Conservation (phyloP, 2,113 vertebrate species). For the Polypterus bichir region DNA sequence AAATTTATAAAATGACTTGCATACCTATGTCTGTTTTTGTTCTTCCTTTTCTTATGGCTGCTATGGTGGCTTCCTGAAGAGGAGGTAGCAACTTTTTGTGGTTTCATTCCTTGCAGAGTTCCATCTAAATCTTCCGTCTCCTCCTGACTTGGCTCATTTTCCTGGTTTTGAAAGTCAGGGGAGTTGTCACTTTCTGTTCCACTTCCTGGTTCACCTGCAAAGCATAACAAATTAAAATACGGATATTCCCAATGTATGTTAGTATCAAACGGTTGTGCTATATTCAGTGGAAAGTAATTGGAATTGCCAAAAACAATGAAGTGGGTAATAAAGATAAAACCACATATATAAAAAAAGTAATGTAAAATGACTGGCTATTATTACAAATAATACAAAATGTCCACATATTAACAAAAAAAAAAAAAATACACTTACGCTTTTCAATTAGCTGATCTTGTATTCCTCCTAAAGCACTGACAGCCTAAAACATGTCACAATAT, state of each 20-base stretch:
- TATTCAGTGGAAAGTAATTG: too few species aligned
- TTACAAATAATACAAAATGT: too few species aligned
- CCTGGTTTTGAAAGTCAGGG: slow-evolving; percentile 95
- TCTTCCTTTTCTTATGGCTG: slow-evolving; percentile 97
- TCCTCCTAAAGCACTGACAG: slow-evolving; percentile 85
- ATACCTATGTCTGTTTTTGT: slow-evolving; percentile 97
- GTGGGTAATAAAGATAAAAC: too few species aligned
- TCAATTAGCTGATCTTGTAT: slow-evolving; percentile 94
- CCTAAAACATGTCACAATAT: slow-evolving; percentile 39
- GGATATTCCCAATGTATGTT: too few species aligned
- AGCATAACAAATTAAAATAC: not conserved
- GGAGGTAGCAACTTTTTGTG: slow-evolving; percentile 89
- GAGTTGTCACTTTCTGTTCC: slow-evolving; percentile 93
- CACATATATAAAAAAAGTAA: too few species aligned
- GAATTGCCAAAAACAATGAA: too few species aligned
- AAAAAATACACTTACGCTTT: slow-evolving; percentile 67
- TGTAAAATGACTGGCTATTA: too few species aligned
- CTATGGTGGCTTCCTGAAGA: slow-evolving; percentile 86
- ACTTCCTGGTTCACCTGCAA: slow-evolving; percentile 81
- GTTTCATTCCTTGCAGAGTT: slow-evolving; percentile 82
- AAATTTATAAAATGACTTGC: slow-evolving; percentile 11
- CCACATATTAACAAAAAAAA: too few species aligned
- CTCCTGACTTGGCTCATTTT: slow-evolving; percentile 90
- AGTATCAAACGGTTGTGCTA: too few species aligned
- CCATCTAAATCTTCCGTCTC: slow-evolving; percentile 86